Evolutionary conservation across 2,797 vertebrate genomes (phyloP), one percentile per base, ranked within the genome.

Genomic region (Cyprinodon diabolis): DNA sequence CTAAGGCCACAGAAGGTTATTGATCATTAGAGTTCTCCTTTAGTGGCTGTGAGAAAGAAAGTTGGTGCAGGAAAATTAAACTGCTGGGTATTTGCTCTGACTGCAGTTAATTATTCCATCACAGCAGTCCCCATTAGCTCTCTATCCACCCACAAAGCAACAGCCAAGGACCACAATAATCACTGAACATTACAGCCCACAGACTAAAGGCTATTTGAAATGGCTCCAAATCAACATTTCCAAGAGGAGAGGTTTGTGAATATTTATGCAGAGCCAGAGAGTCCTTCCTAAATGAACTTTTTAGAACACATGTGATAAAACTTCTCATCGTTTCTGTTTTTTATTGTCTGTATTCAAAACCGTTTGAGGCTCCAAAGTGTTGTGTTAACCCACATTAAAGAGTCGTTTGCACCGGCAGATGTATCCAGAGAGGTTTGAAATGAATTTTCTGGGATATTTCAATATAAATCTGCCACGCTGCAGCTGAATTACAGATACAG

Each of bases 51-150:
- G 72, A 51, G 60, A 55, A 45, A 68, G 47, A 76, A 84, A 80
- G 73, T 49, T 76, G 54, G 54, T 51, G 23, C 1, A 1, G 63
- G 69, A 86, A 78, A 37, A 74, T 85, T 75, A 35, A 82, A 35
- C 67, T 51, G 19, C 78, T 80, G 62, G 43, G 77, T 70, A 5
- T 84, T 76, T 71, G 63, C 72, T 79, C 82, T 35, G 83, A 87
- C 67, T 68, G 0, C 66, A 72, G 78, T 72, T 92, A 90, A 91
- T 90, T 87, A 87, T 78, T 74, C 69, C 78, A 66, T 89, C 87
- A 80, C 75, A 47, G 72, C 67, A 23, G 69, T 78, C 72, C 77
- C 72, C 84, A 79, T 89, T 85, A 88, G 74, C 43, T 66, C 67
- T 54, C 75, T 13, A 25, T 72, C 81, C 86, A 81, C 84, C 71